A percentile compares a stretch with the other conserved stretches of the same genome.
Evolutionary conservation across 2,113 vertebrate genomes (phyloP).

Genomic region (Shinisaurus crocodilurus): DNA sequence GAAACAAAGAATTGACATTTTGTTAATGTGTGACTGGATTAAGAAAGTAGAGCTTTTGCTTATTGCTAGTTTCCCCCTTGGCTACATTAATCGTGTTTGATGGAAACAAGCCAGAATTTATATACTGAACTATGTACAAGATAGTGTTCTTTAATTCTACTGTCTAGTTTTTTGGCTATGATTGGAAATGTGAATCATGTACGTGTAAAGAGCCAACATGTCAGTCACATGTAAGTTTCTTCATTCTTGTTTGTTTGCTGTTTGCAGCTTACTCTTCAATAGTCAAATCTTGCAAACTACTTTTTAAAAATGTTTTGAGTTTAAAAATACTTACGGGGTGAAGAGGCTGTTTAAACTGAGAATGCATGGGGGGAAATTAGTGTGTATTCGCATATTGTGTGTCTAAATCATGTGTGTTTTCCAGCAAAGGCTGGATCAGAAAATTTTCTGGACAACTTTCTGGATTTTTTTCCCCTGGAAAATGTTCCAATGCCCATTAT

Average conservation of each 20-base stretch:
- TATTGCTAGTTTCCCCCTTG: slow-evolving; percentile 21
- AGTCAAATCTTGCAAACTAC: background rate
- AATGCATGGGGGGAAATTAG: background rate
- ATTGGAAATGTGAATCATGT: background rate
- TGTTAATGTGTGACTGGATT: slow-evolving; percentile 7
- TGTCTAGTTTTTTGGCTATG: background rate
- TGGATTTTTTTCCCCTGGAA: background rate
- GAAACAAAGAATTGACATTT: background rate
- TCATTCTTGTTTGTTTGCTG: background rate
- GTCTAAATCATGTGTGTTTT: background rate
- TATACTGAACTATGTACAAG: background rate
- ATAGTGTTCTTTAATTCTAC: background rate
- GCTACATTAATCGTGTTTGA: slow-evolving; percentile 19
- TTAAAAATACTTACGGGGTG: background rate
- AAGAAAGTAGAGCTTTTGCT: background rate
- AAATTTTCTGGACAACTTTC: background rate
- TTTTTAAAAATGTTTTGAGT: background rate
- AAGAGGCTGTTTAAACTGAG: background rate
- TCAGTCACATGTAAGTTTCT: background rate
- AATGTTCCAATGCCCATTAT: background rate
- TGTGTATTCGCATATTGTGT: background rate
- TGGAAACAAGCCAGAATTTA: slow-evolving; percentile 39
- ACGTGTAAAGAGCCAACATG: background rate
- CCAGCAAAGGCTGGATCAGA: background rate
- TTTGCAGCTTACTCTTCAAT: background rate